phyloP scores from a whole-genome alignment of 1,140 invertebrate genomes.

The Euwallacea similis region DNA sequence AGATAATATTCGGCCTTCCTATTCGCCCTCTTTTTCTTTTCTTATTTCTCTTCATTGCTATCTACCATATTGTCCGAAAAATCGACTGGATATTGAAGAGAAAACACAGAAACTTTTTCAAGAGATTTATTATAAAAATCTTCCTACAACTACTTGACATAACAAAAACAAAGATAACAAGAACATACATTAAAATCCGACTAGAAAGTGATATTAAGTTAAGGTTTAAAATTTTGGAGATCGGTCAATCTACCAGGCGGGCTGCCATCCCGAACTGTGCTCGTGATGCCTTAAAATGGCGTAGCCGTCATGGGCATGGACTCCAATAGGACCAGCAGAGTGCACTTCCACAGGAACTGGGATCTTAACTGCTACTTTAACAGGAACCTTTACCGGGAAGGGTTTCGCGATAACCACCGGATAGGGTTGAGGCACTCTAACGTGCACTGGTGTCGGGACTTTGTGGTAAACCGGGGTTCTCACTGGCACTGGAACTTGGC shows the following conservation, averaged over 20 bases:
- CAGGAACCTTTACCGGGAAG: slow-evolving; percentile 43
- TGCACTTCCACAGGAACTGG: slow-evolving; percentile 40
- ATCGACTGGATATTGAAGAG: not conserved
- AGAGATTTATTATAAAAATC: not conserved
- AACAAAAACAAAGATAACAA: not conserved
- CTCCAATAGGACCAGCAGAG: slow-evolving; percentile 28
- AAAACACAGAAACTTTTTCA: not conserved
- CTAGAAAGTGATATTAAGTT: not conserved
- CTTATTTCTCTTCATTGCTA: too few relatives aligned
- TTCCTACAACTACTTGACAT: not conserved
- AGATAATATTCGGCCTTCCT: too few relatives aligned
- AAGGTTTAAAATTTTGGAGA: too few relatives aligned
- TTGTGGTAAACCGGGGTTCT: slow-evolving; percentile 50
- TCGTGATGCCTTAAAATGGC: slow-evolving; percentile 25
- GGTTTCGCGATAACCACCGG: slow-evolving; percentile 46
- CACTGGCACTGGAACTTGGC: slow-evolving; percentile 49
- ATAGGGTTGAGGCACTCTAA: slow-evolving; percentile 46
- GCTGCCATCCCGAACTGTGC: slow-evolving; percentile 5
- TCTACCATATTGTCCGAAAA: too few relatives aligned
- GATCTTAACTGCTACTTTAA: slow-evolving; percentile 41
- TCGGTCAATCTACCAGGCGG: not conserved
- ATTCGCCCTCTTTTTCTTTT: too few relatives aligned
- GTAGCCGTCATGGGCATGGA: slow-evolving; percentile 15
- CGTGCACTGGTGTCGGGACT: slow-evolving; percentile 51
- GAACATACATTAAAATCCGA: not conserved